Percentiles rank a stretch among this genome's conserved stretches.
Evolutionary conservation across 1,140 invertebrate species (phyloP).

Genomic region (Colletes latitarsis): DNA sequence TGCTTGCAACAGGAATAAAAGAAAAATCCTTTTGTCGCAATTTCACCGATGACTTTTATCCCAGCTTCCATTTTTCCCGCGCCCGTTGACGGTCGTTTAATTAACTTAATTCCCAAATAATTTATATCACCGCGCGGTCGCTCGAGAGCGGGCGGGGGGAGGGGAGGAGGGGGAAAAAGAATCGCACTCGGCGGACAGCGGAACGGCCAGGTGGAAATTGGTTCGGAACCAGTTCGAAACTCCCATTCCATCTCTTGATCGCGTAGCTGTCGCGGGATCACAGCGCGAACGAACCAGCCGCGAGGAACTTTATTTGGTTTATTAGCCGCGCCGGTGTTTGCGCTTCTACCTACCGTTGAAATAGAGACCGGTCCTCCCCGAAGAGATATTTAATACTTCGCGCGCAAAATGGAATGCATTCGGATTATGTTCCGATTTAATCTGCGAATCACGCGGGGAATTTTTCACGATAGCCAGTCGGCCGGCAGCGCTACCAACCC

Average conservation of each 20-base stretch:
- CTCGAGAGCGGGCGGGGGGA: too few relatives aligned
- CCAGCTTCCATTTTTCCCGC: background rate
- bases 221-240: conserved; percentile 40
- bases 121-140: conserved; percentile 10
- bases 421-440: conserved; percentile 56
- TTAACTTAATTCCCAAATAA: conserved; percentile 45
- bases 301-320: conserved; percentile 40
- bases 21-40: too few relatives aligned
- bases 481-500: background rate
- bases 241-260: background rate
- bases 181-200: background rate
- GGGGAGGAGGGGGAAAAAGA: background rate
- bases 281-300: conserved; percentile 8
- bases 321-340: conserved; percentile 36
- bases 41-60: background rate
- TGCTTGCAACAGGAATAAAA: too few relatives aligned
- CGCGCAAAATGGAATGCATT: conserved; percentile 39
- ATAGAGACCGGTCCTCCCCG: conserved; percentile 19
- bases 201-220: conserved; percentile 50
- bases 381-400: conserved; percentile 44
- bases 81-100: conserved; percentile 16
- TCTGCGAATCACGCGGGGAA: conserved; percentile 53
- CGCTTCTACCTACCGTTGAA: conserved; percentile 46
- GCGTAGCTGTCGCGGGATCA: conserved; percentile 10
- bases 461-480: conserved; percentile 40